phyloP scores from a whole-genome alignment of 2,797 vertebrate genomes.

The Anguilla megastoma region DNA sequence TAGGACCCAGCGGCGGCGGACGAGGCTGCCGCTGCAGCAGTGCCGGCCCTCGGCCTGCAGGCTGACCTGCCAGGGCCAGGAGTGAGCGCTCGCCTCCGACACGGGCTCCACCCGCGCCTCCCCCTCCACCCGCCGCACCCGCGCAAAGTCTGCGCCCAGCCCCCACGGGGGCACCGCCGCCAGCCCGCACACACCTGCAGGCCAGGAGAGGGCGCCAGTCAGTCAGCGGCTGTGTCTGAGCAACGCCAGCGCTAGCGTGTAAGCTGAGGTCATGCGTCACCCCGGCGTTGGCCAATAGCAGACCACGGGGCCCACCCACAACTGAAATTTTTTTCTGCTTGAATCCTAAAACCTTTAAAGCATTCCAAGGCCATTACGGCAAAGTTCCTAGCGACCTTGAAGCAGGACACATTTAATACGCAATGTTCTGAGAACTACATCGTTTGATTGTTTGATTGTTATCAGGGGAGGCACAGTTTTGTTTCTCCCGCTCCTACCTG shows the following conservation, averaged over 20 bases:
- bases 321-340: neutral
- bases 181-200: constrained; percentile 52
- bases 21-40: constrained; percentile 66
- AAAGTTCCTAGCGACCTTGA: neutral
- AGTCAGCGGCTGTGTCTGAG: neutral
- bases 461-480: neutral
- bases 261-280: no score
- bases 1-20: constrained; percentile 65
- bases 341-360: neutral
- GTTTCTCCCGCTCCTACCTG: neutral
- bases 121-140: neutral
- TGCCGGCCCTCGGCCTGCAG: constrained; percentile 61
- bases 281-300: no score
- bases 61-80: constrained; percentile 75
- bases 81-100: constrained; percentile 56
- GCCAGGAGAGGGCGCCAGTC: neutral
- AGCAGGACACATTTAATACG: neutral
- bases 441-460: no score
- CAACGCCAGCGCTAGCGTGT: no score
- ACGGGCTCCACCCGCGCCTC: constrained; percentile 47
- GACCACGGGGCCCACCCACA: neutral
- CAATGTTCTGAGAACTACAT: neutral
- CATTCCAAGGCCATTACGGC: neutral
- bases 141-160: constrained; percentile 15
- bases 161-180: constrained; percentile 42